Evolutionary conservation across 2,797 vertebrate species (phyloP).

Genomic region (Dendrocincla fuliginosa): DNA sequence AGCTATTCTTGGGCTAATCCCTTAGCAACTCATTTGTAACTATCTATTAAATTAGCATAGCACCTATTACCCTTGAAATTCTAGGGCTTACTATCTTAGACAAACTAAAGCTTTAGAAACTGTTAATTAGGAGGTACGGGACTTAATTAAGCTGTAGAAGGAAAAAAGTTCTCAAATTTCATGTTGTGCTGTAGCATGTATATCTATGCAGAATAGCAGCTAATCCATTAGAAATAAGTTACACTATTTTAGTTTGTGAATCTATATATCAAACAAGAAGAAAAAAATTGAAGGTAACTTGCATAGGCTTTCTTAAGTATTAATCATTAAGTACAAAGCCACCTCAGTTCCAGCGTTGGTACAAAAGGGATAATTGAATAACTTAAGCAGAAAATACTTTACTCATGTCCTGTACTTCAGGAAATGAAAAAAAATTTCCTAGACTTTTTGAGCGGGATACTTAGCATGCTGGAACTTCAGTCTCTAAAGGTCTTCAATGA

Average conservation of each 20-base stretch:
- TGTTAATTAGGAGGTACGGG: constrained; percentile 51
- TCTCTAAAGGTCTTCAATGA: neutral
- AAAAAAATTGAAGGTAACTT: neutral
- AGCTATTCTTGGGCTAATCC: constrained; percentile 16
- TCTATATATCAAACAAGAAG: neutral
- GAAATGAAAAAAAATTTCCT: neutral
- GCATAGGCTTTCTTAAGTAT: neutral
- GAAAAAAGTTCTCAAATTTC: neutral
- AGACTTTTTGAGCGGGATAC: neutral
- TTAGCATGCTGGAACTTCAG: neutral
- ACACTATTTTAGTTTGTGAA: neutral
- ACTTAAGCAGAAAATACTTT: neutral
- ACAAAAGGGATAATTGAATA: neutral
- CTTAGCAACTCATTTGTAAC: constrained; percentile 21
- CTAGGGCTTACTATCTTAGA: neutral
- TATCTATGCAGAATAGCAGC: neutral
- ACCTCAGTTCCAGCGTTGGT: neutral
- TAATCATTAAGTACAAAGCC: neutral
- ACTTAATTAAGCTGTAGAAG: constrained; percentile 1
- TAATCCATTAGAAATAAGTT: neutral
- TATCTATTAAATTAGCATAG: neutral
- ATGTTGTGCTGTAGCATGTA: neutral
- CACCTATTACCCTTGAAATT: constrained; percentile 34
- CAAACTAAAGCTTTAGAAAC: constrained; percentile 8
- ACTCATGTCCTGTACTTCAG: neutral